Percentiles rank a stretch among this genome's conserved stretches.
Evolutionary conservation across 2,113 vertebrate genomes (phyloP).

Genomic region (Nothoprocta perdicaria): DNA sequence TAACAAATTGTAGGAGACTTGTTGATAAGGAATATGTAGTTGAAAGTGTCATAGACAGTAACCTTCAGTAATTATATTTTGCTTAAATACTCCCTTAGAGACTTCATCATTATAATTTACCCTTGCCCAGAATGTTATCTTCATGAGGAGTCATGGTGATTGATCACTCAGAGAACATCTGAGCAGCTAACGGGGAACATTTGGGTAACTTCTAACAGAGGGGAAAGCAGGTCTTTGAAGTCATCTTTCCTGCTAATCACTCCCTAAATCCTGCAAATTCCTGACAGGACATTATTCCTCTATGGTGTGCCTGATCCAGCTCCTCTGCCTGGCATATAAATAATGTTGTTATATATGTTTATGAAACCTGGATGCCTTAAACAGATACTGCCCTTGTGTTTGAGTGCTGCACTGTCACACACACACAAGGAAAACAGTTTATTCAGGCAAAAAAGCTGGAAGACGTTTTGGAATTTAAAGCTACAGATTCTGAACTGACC

Average conservation of each 20-base stretch:
- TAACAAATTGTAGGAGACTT: not conserved
- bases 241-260: not conserved
- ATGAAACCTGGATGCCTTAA: not conserved
- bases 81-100: slow-evolving; percentile 38
- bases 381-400: not conserved
- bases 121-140: slow-evolving; percentile 8
- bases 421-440: not conserved
- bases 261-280: not conserved
- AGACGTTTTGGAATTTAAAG: not conserved
- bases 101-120: slow-evolving; percentile 37
- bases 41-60: slow-evolving; percentile 16
- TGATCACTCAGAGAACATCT: slow-evolving; percentile 9
- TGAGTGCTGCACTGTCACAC: not conserved
- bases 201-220: not conserved
- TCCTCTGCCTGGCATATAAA: not conserved
- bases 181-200: not conserved
- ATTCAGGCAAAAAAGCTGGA: not conserved
- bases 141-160: not conserved
- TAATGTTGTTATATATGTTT: not conserved
- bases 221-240: not conserved
- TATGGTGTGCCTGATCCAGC: not conserved
- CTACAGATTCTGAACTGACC: not conserved
- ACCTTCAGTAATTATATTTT: slow-evolving; percentile 25
- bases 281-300: not conserved
- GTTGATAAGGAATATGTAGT: not conserved